Evolutionary conservation across 1,140 invertebrate species (phyloP).

Genomic region (Halyomorpha halys): DNA sequence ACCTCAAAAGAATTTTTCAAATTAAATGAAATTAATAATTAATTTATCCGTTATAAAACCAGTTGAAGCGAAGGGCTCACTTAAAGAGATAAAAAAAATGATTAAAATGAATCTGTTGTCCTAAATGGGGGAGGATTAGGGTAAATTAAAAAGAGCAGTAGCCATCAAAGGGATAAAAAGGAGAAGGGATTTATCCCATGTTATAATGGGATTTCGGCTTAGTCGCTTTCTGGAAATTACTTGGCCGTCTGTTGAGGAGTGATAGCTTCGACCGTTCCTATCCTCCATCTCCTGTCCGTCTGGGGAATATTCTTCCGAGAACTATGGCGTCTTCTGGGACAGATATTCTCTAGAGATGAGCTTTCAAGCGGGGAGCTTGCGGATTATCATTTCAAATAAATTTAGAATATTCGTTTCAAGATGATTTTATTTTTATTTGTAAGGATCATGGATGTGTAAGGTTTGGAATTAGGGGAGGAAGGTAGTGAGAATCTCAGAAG

Average conservation of each 20-base stretch:
- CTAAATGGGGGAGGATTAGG: neutral
- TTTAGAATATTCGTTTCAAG: no score
- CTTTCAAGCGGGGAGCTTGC: no score
- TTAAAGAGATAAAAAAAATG: constrained; percentile 12
- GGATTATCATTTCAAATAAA: no score
- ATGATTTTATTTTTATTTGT: no score
- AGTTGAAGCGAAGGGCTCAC: neutral
- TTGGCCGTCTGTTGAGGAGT: neutral
- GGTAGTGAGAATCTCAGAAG: no score
- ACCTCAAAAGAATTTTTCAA: constrained; percentile 2
- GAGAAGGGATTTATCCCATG: constrained; percentile 1
- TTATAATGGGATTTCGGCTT: constrained; percentile 8
- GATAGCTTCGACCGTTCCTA: no score
- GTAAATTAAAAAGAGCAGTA: constrained; percentile 7
- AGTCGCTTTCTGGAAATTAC: constrained; percentile 2
- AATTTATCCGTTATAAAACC: constrained; percentile 13
- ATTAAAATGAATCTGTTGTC: constrained; percentile 15
- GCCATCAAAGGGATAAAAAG: constrained; percentile 16
- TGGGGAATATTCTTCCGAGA: no score
- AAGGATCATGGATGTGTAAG: no score
- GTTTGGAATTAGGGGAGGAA: no score
- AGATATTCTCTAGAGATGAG: no score
- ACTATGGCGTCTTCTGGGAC: no score
- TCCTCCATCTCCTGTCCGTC: no score
- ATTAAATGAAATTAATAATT: constrained; percentile 15